These are phyloP conservation scores for Rotaria macrura DNA, from an alignment of 2,888 invertebrate genomes.

Conservation along the genomic window DNA sequence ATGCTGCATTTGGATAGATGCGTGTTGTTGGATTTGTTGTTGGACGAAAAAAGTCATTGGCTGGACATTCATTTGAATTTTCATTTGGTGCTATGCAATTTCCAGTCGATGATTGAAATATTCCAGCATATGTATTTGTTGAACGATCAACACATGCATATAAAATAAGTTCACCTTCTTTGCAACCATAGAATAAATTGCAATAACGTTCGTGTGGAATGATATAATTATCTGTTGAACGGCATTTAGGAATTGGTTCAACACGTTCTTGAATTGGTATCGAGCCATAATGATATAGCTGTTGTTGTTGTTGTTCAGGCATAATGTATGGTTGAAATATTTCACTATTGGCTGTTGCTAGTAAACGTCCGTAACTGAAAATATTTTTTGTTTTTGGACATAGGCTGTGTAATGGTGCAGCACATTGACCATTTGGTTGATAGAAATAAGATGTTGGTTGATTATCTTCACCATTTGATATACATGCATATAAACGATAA, in stretches of 20 bases:
- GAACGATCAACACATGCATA: constrained; percentile 30
- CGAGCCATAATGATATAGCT: constrained; percentile 18
- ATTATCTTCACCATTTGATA: constrained; percentile 8
- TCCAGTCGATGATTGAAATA: constrained; percentile 23
- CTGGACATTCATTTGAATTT: constrained; percentile 11
- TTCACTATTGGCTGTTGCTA: background rate
- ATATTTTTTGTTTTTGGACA: constrained; percentile 24
- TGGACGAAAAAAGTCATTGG: constrained; percentile 17
- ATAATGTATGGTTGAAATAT: background rate
- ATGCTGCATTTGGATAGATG: background rate
- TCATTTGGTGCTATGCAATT: constrained; percentile 22
- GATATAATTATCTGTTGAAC: constrained; percentile 23
- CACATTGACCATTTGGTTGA: constrained; percentile 32
- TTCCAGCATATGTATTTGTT: constrained; percentile 24
- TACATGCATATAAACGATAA: constrained; percentile 32
- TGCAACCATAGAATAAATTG: constrained; percentile 31
- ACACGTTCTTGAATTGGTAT: constrained; percentile 23
- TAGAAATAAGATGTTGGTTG: constrained; percentile 31
- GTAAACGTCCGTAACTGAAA: constrained; percentile 28
- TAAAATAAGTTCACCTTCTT: constrained; percentile 24
- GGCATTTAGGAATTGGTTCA: constrained; percentile 21
- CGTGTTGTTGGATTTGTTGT: background rate
- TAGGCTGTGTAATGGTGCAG: constrained; percentile 24
- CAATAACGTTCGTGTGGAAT: constrained; percentile 25
- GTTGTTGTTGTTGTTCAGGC: background rate